Percentiles rank a stretch among this genome's conserved stretches.
Conservation (phyloP, 2,888 invertebrate genomes). For the Caenorhabditis afra region DNA sequence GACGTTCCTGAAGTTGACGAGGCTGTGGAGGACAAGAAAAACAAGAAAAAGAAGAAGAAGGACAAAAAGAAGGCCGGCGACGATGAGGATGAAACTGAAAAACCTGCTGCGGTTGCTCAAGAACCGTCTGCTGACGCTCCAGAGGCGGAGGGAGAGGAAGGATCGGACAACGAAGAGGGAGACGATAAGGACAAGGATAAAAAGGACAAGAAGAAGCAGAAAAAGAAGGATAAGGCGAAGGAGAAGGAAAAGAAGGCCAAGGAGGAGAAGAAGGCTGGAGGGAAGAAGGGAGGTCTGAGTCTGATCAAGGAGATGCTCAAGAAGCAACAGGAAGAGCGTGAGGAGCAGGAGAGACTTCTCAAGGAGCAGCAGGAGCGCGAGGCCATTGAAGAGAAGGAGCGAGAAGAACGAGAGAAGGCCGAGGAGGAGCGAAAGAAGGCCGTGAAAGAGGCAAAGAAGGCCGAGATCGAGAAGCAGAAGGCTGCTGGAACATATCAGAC, state of each 20-base stretch:
- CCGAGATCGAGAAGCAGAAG: constrained; percentile 92
- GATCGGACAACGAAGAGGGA: constrained; percentile 29
- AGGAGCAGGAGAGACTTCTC: constrained; percentile 83
- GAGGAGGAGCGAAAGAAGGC: constrained; percentile 85
- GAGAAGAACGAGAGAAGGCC: constrained; percentile 63
- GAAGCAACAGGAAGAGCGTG: constrained; percentile 85
- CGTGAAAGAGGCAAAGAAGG: constrained; percentile 93
- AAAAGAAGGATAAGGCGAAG: constrained; percentile 73
- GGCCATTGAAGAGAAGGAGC: constrained; percentile 61
- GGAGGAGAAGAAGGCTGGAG: constrained; percentile 47
- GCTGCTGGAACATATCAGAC: constrained; percentile 96
- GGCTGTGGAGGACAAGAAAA: constrained; percentile 57
- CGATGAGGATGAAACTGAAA: not conserved
- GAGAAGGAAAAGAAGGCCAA: constrained; percentile 64
- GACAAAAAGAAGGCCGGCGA: constrained; percentile 48
- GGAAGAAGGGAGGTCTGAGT: constrained; percentile 61
- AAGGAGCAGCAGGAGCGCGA: constrained; percentile 85
- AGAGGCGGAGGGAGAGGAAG: not conserved
- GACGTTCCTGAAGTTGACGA: constrained; percentile 26
- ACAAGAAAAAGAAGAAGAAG: constrained; percentile 67
- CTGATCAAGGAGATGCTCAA: constrained; percentile 81
- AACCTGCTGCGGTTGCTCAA: constrained; percentile 6
- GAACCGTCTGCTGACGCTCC: not conserved
- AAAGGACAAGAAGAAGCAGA: constrained; percentile 54
- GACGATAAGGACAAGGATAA: constrained; percentile 50